Evolutionary conservation across 2,797 vertebrate genomes (phyloP).

Genomic region (Neopelma chrysocephalum): DNA sequence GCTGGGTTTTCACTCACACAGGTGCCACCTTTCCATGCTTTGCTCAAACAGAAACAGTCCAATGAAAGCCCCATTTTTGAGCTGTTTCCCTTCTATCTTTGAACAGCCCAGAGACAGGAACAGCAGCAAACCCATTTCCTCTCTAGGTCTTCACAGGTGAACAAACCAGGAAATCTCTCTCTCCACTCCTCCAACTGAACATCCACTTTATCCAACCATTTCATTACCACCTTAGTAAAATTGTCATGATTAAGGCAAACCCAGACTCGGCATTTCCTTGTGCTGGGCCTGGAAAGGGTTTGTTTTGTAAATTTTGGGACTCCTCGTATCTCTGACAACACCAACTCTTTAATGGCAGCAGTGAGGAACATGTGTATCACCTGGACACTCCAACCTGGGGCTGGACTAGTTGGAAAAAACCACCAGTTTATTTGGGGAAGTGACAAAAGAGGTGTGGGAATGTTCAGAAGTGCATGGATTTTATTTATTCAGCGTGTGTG

Average conservation of each 20-base stretch:
- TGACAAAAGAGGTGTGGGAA: background rate
- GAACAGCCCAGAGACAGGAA: background rate
- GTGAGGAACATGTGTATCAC: accelerated
- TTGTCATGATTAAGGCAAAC: background rate
- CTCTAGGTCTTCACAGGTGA: background rate
- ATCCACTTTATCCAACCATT: background rate
- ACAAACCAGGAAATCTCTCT: background rate
- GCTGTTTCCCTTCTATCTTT: background rate
- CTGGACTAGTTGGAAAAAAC: background rate
- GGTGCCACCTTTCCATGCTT: background rate
- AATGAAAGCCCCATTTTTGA: background rate
- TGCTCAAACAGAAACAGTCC: background rate
- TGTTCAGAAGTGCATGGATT: background rate
- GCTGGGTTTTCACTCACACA: background rate
- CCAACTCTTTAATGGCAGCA: background rate
- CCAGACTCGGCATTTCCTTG: background rate
- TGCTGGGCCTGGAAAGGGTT: background rate
- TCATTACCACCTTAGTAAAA: background rate
- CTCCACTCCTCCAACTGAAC: background rate
- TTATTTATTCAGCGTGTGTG: background rate
- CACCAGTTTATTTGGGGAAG: background rate
- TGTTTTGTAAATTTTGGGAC: background rate
- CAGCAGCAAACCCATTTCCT: background rate
- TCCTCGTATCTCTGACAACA: background rate
- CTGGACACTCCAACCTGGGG: background rate